Evolutionary conservation across 2,888 invertebrate genomes (phyloP), one percentile per base, ranked within the genome.

Genomic region (Drosophila dives): DNA sequence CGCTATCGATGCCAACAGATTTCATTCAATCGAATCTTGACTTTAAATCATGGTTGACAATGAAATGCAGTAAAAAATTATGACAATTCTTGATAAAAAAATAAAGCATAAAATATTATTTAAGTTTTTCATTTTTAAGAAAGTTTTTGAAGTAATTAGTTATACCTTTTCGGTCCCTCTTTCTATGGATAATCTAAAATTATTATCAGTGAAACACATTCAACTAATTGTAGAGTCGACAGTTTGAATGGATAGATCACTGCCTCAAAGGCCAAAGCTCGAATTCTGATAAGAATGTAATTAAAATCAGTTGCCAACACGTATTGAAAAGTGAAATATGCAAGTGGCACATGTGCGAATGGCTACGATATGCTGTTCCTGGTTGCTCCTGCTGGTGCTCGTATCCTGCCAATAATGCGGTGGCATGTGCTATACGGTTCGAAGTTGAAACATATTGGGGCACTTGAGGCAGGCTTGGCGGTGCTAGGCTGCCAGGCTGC

Each of bases 401-500:
- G 64, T 49, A 54, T 63, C 64, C 67, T 62, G 64, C 48, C 72
- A 72, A 55, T 50, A 65, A 65, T 74, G 82, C 64, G 34, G 48
- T 72, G 81, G 78, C 89, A 89, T 85, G 90, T 89, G 86, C 73
- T 72, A 33, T 67, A 20, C 42, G 58, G 53, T 60, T 86, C 90
- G 79, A 86, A 83, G 75, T 76, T 78, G 85, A 61, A 89, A 86
- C 89, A 90, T 90, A 85, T 85, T 85, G 90, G 76, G 69, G 66
- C 75, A 84, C 86, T 89, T 86, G 90, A 89, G 71, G 68, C 69
- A 65, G 62, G 67, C 12, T 29, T 55, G 64, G 60, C 56, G 56
- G 40, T 10, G 34, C 36, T 48, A 7, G 12, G 42, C 63, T 12
- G 40, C 50, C 53, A 23, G 23, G 23, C 26, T 23, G 23, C 23